Evolutionary conservation across 2,888 invertebrate species (phyloP), one percentile per base, ranked within the genome.

Genomic region (Ischnura elegans): DNA sequence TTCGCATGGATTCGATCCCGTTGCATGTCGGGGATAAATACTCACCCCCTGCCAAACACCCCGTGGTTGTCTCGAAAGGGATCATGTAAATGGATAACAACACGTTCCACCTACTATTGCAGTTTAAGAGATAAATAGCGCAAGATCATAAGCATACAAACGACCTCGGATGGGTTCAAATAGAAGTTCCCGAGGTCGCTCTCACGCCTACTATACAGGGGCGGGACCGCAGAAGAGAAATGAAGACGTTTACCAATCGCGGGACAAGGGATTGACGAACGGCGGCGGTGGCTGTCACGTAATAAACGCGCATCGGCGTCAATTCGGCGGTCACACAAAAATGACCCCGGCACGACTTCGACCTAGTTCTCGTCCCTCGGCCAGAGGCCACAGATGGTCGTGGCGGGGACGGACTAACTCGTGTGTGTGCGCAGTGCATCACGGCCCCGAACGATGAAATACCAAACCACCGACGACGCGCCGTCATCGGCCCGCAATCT

Each of bases 311-410:
- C 90, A n/a, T 42, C 90, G 61, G 61, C 61, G 61, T 90, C 90
- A 43, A 61, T 90, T 90, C 61, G 90, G 61, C 55, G 61, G 90
- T 55, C 55, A 76, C 55, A 76, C 76, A n/a, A 43, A n/a, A 90
- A 42, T 90, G 90, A 90, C 61, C 90, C 43, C 43, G 47, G n/a
- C 45, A 51, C 51, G 90, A 90, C 43, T 61, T n/a, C 61, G 61
- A 90, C 90, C 90, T 45, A 90, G 61, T 90, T 90, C 90, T n/a
- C 90, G 25, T 90, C 4, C 76, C 76, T 13, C 76, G 13, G 29
- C 76, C 10, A 13, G 76, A 76, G 76, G 76, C 76, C 76, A 76
- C 76, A 76, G 76, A 76, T 76, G 76, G 76, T 76, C 76, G 36
- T 76, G 29, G 10, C 76, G 36, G 76, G 76, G 76, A 36, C 36